phyloP scores from a whole-genome alignment of 2,888 invertebrate species.

The Frankliniella intonsa region DNA sequence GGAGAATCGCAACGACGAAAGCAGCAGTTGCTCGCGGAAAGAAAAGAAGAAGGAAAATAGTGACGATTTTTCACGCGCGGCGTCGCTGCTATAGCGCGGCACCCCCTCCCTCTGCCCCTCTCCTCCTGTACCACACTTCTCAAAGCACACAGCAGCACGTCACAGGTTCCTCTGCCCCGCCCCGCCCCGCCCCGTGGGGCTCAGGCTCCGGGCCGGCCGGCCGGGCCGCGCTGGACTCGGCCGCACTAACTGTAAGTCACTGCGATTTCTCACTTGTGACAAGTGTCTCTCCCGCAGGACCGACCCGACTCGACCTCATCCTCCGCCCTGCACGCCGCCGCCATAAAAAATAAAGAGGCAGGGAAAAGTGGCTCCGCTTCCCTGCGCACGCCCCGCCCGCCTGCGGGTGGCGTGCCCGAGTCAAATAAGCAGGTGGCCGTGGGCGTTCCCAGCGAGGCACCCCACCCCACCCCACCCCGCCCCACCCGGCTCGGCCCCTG shows the following conservation, averaged over 20 bases:
- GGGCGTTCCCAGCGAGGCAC: too few relatives aligned
- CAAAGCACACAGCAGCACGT: too few relatives aligned
- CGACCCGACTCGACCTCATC: neutral
- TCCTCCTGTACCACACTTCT: neutral
- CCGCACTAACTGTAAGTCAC: neutral
- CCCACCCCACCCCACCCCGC: too few relatives aligned
- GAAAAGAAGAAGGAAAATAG: too few relatives aligned
- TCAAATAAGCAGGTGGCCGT: too few relatives aligned
- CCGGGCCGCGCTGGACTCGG: neutral
- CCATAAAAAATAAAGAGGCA: neutral
- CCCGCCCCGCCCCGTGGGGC: too few relatives aligned
- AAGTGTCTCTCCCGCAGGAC: constrained; percentile 2
- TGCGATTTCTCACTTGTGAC: constrained; percentile 20
- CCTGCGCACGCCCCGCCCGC: neutral
- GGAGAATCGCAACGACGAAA: neutral
- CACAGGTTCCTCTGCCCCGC: too few relatives aligned
- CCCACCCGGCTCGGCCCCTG: too few relatives aligned
- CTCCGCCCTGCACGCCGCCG: neutral
- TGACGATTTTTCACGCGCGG: too few relatives aligned
- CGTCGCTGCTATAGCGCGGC: too few relatives aligned
- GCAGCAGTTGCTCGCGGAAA: neutral
- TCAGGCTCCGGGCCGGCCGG: neutral
- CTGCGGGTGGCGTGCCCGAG: neutral
- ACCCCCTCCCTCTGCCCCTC: neutral
- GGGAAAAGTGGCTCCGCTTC: too few relatives aligned